Evolutionary conservation across 2,888 invertebrate genomes (phyloP).

Genomic region (Tinea trinotella): DNA sequence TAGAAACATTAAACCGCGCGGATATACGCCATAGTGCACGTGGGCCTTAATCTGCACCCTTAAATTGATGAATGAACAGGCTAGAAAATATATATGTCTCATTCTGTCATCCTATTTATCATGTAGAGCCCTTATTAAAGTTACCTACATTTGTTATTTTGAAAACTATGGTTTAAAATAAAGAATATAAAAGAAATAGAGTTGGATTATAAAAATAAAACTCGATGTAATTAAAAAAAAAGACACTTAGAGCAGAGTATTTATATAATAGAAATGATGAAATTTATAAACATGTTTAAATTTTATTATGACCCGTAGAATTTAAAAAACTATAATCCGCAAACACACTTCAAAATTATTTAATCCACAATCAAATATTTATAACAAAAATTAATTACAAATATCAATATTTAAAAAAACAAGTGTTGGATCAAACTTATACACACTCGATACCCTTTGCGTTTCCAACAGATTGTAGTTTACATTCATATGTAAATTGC

Average conservation of each 20-base stretch:
- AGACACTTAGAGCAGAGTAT: too few relatives aligned
- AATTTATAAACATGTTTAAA: too few relatives aligned
- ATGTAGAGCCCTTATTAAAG: slow-evolving; percentile 64
- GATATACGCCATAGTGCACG: too few relatives aligned
- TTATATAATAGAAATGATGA: too few relatives aligned
- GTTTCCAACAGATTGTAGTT: slow-evolving; percentile 59
- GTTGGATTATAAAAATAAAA: slow-evolving; percentile 24
- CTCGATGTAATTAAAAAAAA: too few relatives aligned
- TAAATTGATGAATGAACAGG: not conserved
- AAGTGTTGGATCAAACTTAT: not conserved
- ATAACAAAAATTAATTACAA: not conserved
- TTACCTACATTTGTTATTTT: slow-evolving; percentile 49
- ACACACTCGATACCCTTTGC: slow-evolving; percentile 35
- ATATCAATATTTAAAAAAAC: not conserved
- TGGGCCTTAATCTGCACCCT: slow-evolving; percentile 8
- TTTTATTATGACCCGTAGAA: too few relatives aligned
- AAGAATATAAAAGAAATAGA: slow-evolving; percentile 33
- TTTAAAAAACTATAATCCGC: too few relatives aligned
- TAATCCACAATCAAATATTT: not conserved
- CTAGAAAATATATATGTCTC: not conserved
- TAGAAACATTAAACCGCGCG: too few relatives aligned
- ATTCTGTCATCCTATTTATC: slow-evolving; percentile 64
- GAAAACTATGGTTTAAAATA: slow-evolving; percentile 47
- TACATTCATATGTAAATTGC: slow-evolving; percentile 70
- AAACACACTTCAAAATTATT: too few relatives aligned